Conservation (phyloP, 2,888 invertebrate species). For the Encarsia formosa region DNA sequence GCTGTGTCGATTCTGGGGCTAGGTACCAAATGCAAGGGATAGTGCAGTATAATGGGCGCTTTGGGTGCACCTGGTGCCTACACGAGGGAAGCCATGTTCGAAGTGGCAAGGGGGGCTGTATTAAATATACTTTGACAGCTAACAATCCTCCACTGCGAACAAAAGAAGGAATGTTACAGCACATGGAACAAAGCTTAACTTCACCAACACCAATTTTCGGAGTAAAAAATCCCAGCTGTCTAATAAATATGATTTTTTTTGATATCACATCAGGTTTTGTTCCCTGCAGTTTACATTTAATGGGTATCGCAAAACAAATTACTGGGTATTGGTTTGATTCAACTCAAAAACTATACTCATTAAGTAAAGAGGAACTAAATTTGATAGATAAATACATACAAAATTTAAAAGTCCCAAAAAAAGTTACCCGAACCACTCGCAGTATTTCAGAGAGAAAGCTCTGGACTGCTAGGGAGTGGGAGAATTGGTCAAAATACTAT, state of each 20-base stretch:
- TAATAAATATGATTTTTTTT: background rate
- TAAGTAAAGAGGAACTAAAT: background rate
- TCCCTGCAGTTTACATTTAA: background rate
- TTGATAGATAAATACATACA: conserved; percentile 4
- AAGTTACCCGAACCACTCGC: conserved; percentile 16
- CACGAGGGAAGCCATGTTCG: background rate
- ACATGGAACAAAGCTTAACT: background rate
- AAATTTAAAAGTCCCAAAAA: conserved; percentile 8
- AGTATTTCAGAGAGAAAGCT: conserved; percentile 10
- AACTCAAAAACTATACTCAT: background rate
- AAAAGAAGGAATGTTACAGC: background rate
- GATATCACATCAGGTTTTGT: background rate
- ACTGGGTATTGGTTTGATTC: background rate
- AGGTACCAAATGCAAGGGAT: conserved; percentile 2
- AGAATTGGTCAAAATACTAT: background rate
- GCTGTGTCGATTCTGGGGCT: conserved; percentile 23
- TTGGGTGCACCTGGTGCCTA: conserved; percentile 27
- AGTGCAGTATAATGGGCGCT: conserved; percentile 19
- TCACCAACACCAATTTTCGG: background rate
- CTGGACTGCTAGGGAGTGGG: conserved; percentile 5
- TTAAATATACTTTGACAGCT: background rate
- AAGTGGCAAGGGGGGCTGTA: background rate
- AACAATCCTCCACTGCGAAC: background rate
- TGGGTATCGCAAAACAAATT: background rate
- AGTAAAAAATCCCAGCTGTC: background rate